A percentile compares a stretch with the other conserved stretches of the same genome.
Evolutionary conservation across 2,113 vertebrate genomes (phyloP).

Genomic region (Eleginops maclovinus): DNA sequence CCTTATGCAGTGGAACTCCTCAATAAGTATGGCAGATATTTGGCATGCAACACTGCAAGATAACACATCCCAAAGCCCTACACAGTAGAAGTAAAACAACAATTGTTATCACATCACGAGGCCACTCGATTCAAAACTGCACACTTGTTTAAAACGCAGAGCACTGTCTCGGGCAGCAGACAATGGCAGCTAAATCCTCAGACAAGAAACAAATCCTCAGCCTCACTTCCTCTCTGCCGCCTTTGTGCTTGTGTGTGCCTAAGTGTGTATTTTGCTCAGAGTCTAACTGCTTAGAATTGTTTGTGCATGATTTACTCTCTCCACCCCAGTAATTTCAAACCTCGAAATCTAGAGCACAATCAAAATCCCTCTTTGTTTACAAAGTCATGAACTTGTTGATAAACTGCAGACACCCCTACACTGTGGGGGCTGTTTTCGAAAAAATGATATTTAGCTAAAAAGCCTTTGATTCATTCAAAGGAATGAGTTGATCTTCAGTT

Average conservation of each 20-base stretch:
- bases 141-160: slow-evolving; percentile 61
- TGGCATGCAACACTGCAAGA: slow-evolving; percentile 5
- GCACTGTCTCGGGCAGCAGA: slow-evolving; percentile 57
- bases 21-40: slow-evolving; percentile 16
- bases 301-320: slow-evolving; percentile 50
- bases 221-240: slow-evolving; percentile 28
- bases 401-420: slow-evolving; percentile 19
- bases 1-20: no score
- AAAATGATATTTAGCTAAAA: slow-evolving; percentile 3
- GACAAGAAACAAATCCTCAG: slow-evolving; percentile 55
- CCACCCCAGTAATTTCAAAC: slow-evolving; percentile 31
- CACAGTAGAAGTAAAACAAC: slow-evolving; percentile 1
- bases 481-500: slow-evolving; percentile 1
- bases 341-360: slow-evolving; percentile 45
- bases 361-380: slow-evolving; percentile 43
- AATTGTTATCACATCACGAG: slow-evolving; percentile 55
- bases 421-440: background rate
- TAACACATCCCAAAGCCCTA: slow-evolving; percentile 8
- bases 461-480: background rate
- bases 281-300: slow-evolving; percentile 34
- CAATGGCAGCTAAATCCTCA: slow-evolving; percentile 73
- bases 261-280: slow-evolving; percentile 32
- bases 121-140: slow-evolving; percentile 52
- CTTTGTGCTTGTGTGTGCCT: slow-evolving; percentile 31
- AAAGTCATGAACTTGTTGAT: slow-evolving; percentile 24